Evolutionary conservation across 2,888 invertebrate species (phyloP).

Genomic region (Junonia oenone): DNA sequence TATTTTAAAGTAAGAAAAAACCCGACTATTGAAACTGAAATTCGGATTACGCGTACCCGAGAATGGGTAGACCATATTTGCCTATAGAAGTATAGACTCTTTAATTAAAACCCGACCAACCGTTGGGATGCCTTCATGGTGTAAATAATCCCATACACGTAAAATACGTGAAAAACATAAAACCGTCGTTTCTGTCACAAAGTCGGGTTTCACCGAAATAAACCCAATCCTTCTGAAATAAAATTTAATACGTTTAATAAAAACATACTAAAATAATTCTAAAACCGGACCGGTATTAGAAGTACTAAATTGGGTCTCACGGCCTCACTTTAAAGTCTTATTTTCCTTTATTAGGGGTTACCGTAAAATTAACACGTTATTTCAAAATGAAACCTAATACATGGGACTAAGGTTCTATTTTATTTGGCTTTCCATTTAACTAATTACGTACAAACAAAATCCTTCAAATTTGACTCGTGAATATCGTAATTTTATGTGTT

Average conservation of each 20-base stretch:
- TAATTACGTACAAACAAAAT: slow-evolving; percentile 8
- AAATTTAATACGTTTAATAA: neutral
- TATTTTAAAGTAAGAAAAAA: no score
- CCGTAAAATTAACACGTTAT: neutral
- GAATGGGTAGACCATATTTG: no score
- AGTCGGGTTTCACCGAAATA: no score
- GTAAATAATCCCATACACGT: no score
- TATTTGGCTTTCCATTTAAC: neutral
- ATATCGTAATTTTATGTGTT: slow-evolving; percentile 14
- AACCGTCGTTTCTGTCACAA: neutral
- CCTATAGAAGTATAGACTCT: no score
- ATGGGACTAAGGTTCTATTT: neutral
- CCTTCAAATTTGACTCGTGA: slow-evolving; percentile 1
- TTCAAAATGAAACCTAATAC: neutral
- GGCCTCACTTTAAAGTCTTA: neutral
- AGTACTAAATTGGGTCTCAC: neutral
- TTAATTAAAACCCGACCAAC: no score
- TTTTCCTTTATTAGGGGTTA: neutral
- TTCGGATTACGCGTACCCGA: no score
- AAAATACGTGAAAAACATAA: no score
- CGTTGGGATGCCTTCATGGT: no score
- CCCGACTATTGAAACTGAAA: no score
- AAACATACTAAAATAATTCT: neutral
- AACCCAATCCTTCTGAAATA: neutral
- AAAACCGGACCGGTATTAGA: neutral